Percentiles rank a stretch among this genome's conserved stretches.
Conservation (phyloP, 2,113 vertebrate genomes). For the Micronycteris hirsuta region DNA sequence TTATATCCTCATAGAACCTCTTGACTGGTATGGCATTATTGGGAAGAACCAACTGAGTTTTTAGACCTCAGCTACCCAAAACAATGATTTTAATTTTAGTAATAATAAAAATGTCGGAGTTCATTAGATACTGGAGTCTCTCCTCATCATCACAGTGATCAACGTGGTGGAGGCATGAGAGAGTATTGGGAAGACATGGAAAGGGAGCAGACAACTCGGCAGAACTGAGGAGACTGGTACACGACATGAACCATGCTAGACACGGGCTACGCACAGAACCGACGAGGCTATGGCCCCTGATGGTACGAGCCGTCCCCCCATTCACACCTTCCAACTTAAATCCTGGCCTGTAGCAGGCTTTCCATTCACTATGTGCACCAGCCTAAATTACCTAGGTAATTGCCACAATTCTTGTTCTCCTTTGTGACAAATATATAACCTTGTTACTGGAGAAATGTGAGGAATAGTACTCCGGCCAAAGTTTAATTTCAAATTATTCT, state of each 20-base stretch:
- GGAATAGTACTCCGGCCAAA: background rate
- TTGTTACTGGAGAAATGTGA: background rate
- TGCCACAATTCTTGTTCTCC: background rate
- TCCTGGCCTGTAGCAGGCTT: background rate
- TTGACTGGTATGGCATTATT: background rate
- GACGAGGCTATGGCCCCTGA: background rate
- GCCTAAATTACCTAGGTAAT: background rate
- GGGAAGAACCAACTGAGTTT: background rate
- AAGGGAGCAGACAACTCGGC: background rate
- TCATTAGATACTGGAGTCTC: background rate
- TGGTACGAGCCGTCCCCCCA: background rate
- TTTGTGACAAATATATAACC: background rate
- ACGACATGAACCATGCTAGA: background rate
- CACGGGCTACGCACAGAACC: background rate
- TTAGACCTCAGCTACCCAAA: background rate
- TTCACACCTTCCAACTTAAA: background rate
- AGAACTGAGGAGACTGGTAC: background rate
- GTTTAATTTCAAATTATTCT: constrained; percentile 22
- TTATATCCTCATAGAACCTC: background rate
- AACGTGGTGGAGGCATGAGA: background rate
- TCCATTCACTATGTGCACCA: background rate
- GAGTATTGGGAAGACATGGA: background rate
- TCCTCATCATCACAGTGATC: background rate
- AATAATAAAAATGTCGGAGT: background rate
- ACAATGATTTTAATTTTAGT: background rate